Percentiles rank a stretch among this genome's conserved stretches.
These are phyloP conservation scores for Lepeophtheirus salmonis DNA, from an alignment of 1,140 invertebrate genomes.

Conservation along the genomic window DNA sequence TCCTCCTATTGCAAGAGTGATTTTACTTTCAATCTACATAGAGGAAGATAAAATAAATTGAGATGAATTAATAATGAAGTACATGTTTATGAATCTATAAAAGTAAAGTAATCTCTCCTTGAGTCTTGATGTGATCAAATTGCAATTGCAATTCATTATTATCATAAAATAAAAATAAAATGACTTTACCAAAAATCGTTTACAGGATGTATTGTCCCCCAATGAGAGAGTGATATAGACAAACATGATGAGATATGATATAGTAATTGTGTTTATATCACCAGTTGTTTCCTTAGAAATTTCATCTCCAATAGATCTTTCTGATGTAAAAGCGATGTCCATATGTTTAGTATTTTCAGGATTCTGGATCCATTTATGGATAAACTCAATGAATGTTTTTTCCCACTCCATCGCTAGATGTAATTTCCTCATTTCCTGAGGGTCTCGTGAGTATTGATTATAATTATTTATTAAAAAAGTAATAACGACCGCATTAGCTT, in stretches of 20 bases:
- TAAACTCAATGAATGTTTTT: conserved; percentile 56
- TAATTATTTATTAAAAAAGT: background rate
- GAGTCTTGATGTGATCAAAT: no score
- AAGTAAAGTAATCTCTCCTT: no score
- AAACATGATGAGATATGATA: conserved; percentile 81
- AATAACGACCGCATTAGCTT: background rate
- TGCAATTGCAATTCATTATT: no score
- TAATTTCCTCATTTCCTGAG: conserved; percentile 29
- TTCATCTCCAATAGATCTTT: conserved; percentile 76
- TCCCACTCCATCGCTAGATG: conserved; percentile 72
- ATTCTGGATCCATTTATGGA: conserved; percentile 51
- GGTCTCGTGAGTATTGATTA: background rate
- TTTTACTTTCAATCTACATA: conserved; percentile 21
- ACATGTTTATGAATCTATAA: no score
- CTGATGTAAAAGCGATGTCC: conserved; percentile 52
- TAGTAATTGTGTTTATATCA: conserved; percentile 55
- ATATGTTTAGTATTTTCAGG: conserved; percentile 31
- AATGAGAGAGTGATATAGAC: conserved; percentile 62
- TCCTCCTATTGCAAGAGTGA: conserved; percentile 54
- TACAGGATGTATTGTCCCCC: conserved; percentile 52
- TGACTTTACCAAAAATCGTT: no score
- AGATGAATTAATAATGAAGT: no score
- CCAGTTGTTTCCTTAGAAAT: conserved; percentile 55
- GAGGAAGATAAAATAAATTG: background rate
- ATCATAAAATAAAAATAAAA: no score